These are phyloP conservation scores for Schizothorax lantsangensis DNA, from an alignment of 2,797 vertebrate species.

Conservation along the genomic window DNA sequence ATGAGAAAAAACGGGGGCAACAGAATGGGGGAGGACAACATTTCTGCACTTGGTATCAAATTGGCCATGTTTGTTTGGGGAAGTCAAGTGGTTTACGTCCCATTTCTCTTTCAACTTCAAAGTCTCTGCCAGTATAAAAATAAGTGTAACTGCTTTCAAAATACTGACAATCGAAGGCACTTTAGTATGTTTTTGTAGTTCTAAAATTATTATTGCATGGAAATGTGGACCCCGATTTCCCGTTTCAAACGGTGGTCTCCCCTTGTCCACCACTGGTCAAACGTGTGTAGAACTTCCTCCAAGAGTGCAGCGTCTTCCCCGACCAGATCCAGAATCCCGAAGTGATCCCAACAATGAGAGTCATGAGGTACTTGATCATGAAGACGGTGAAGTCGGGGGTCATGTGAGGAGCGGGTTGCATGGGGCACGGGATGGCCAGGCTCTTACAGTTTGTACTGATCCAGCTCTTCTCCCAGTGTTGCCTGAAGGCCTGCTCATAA, in stretches of 20 bases:
- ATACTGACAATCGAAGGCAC: slow-evolving; percentile 47
- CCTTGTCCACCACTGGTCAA: slow-evolving; percentile 91
- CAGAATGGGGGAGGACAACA: slow-evolving; percentile 61
- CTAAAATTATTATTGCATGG: slow-evolving; percentile 13
- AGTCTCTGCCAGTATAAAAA: slow-evolving; percentile 21
- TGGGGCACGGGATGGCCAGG: slow-evolving; percentile 92
- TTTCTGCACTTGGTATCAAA: slow-evolving; percentile 69
- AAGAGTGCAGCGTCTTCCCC: slow-evolving; percentile 96
- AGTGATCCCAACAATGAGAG: slow-evolving; percentile 97
- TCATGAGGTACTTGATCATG: slow-evolving; percentile 99
- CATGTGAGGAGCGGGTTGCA: slow-evolving; percentile 87
- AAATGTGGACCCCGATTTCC: neutral
- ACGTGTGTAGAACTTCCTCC: slow-evolving; percentile 94
- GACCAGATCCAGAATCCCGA: slow-evolving; percentile 99
- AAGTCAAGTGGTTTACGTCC: slow-evolving; percentile 50
- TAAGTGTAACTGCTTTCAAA: slow-evolving; percentile 20
- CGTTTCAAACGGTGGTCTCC: slow-evolving; percentile 89
- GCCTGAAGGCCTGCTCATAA: slow-evolving; percentile 96
- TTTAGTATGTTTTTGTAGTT: slow-evolving; percentile 25
- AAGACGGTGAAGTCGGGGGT: slow-evolving; percentile 97
- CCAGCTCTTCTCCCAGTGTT: slow-evolving; percentile 95
- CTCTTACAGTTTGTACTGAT: slow-evolving; percentile 92
- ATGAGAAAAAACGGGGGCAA: slow-evolving; percentile 67
- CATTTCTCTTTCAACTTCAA: slow-evolving; percentile 43
- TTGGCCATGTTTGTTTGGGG: slow-evolving; percentile 68